These are phyloP conservation scores for Drosophila barbarae DNA, from an alignment of 2,888 invertebrate species.

Conservation along the genomic window DNA sequence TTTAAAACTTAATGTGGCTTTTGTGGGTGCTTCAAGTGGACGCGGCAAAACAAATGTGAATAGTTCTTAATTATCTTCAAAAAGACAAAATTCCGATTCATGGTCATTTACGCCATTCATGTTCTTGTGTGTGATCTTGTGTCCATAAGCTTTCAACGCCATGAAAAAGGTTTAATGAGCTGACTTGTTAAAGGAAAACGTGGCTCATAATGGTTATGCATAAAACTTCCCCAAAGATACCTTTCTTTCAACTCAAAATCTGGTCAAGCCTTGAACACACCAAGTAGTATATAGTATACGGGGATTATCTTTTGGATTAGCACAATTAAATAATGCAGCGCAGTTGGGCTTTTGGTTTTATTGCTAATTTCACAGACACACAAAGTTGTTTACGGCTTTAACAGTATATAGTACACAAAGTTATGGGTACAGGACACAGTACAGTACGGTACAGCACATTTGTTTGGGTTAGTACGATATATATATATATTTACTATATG, in stretches of 20 bases:
- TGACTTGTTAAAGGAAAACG: constrained; percentile 15
- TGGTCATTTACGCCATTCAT: constrained; percentile 62
- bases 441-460: constrained; percentile 26
- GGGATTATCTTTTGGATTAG: constrained; percentile 15
- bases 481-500: constrained; percentile 35
- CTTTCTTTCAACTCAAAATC: constrained; percentile 14
- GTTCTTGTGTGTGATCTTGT: constrained; percentile 28
- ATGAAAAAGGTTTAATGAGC: constrained; percentile 9
- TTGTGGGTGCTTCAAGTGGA: constrained; percentile 27
- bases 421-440: constrained; percentile 57
- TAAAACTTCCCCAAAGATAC: constrained; percentile 1
- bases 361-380: constrained; percentile 72
- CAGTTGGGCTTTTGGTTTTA: constrained; percentile 60
- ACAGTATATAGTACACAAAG: constrained; percentile 63
- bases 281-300: constrained; percentile 6
- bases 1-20: not conserved
- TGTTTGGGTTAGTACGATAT: constrained; percentile 47
- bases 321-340: constrained; percentile 54
- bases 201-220: not conserved
- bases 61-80: not conserved
- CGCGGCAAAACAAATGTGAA: constrained; percentile 71
- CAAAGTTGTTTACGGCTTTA: constrained; percentile 47
- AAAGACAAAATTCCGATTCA: constrained; percentile 60
- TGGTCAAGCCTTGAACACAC: constrained; percentile 28
- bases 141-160: constrained; percentile 3